Evolutionary conservation across 2,888 invertebrate species (phyloP).

Genomic region (Tubulanus polymorphus): DNA sequence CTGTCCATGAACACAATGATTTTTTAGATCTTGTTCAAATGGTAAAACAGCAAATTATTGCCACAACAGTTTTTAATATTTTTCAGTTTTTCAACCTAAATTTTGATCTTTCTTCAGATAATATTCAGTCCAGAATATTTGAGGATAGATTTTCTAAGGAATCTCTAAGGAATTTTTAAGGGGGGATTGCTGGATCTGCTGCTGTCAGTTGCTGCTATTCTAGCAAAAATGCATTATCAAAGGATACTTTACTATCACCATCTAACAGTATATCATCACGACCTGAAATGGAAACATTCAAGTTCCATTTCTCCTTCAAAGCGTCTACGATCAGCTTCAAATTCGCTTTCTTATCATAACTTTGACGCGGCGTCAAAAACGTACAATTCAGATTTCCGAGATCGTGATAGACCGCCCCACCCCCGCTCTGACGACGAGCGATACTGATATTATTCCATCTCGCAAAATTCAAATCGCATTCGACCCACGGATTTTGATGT

Average conservation of each 20-base stretch:
- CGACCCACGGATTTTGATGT: constrained; percentile 95
- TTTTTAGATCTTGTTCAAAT: background rate
- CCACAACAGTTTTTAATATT: background rate
- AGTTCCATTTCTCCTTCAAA: constrained; percentile 74
- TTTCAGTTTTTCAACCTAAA: no score
- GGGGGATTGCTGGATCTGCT: no score
- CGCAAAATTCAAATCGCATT: constrained; percentile 73
- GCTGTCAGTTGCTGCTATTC: no score
- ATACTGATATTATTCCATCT: constrained; percentile 67
- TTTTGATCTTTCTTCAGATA: no score
- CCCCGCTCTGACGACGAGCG: constrained; percentile 87
- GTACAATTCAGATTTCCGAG: constrained; percentile 69
- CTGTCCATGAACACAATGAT: no score
- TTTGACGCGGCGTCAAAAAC: constrained; percentile 78
- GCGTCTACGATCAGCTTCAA: constrained; percentile 80
- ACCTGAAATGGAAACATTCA: constrained; percentile 71
- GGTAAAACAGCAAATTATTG: background rate
- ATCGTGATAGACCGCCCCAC: constrained; percentile 96
- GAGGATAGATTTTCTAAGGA: no score
- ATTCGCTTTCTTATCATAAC: constrained; percentile 83
- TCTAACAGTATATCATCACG: constrained; percentile 83
- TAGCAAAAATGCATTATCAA: background rate
- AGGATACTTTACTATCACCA: constrained; percentile 56
- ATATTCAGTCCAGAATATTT: no score
- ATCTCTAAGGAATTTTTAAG: no score